These are phyloP conservation scores for Drosophila sordidapex DNA, from an alignment of 2,888 invertebrate genomes.

Conservation along the genomic window DNA sequence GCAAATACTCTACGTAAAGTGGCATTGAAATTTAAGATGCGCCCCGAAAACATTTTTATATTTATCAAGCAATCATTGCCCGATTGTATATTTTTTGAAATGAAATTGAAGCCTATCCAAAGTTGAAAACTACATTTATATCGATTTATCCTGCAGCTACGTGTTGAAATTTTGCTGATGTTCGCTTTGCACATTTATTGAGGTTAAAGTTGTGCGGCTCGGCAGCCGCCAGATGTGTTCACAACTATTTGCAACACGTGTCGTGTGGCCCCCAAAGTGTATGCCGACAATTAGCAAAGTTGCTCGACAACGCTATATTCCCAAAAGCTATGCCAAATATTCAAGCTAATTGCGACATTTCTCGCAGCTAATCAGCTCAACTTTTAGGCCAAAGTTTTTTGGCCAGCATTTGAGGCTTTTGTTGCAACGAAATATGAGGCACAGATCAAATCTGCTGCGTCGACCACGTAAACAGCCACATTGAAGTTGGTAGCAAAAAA, in stretches of 20 bases:
- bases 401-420: slow-evolving; percentile 3
- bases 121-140: background rate
- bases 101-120: background rate
- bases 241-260: slow-evolving; percentile 45
- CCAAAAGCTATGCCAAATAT: slow-evolving; percentile 18
- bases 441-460: slow-evolving; percentile 25
- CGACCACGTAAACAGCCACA: slow-evolving; percentile 7
- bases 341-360: slow-evolving; percentile 66
- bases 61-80: background rate
- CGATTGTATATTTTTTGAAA: background rate
- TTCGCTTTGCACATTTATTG: slow-evolving; percentile 7
- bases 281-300: slow-evolving; percentile 51
- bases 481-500: slow-evolving; percentile 3
- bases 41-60: background rate
- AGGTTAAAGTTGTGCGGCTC: slow-evolving; percentile 7
- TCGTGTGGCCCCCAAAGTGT: slow-evolving; percentile 26
- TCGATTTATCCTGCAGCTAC: background rate
- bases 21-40: background rate
- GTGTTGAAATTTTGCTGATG: background rate
- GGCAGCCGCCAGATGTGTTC: slow-evolving; percentile 17
- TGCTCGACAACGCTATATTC: slow-evolving; percentile 8
- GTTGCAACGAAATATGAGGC: slow-evolving; percentile 30
- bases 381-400: slow-evolving; percentile 20
- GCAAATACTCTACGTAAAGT: background rate
- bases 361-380: slow-evolving; percentile 65